These are phyloP conservation scores for Zapornia atra DNA, from an alignment of 2,113 vertebrate species.

Conservation along the genomic window DNA sequence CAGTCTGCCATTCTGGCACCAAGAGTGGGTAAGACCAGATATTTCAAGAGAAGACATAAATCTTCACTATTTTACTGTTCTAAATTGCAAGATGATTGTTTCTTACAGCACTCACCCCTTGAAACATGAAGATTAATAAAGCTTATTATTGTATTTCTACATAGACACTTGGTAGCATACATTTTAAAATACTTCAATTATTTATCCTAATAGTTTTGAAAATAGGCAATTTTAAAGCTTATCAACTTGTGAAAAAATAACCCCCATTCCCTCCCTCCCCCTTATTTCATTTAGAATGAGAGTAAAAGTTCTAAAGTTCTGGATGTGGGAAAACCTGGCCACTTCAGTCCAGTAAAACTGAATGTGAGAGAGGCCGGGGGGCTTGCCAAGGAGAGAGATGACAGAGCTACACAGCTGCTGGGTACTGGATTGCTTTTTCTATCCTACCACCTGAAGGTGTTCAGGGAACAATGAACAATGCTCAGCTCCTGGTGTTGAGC, in stretches of 20 bases:
- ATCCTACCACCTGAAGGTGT: not conserved
- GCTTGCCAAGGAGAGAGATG: not conserved
- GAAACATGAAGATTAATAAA: not conserved
- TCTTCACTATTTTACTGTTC: not conserved
- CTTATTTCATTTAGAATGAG: not conserved
- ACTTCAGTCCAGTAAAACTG: not conserved
- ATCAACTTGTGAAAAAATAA: not conserved
- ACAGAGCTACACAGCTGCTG: not conserved
- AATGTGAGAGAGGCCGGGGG: not conserved
- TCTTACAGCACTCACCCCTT: not conserved
- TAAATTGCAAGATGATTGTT: not conserved
- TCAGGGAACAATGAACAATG: not conserved
- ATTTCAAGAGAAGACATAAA: not conserved
- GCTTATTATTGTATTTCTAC: not conserved
- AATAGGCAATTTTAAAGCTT: not conserved
- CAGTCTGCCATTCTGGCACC: not conserved
- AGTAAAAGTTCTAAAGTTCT: not conserved
- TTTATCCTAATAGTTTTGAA: not conserved
- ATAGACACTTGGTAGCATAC: not conserved
- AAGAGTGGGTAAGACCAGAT: slow-evolving; percentile 2
- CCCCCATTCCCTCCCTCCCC: accelerated
- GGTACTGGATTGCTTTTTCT: not conserved
- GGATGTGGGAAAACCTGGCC: not conserved
- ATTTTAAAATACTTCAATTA: not conserved
- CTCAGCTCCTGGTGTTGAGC: not conserved